Evolutionary conservation across 2,113 vertebrate genomes (phyloP), one percentile per base, ranked within the genome.

Genomic region (Cromileptes altivelis): DNA sequence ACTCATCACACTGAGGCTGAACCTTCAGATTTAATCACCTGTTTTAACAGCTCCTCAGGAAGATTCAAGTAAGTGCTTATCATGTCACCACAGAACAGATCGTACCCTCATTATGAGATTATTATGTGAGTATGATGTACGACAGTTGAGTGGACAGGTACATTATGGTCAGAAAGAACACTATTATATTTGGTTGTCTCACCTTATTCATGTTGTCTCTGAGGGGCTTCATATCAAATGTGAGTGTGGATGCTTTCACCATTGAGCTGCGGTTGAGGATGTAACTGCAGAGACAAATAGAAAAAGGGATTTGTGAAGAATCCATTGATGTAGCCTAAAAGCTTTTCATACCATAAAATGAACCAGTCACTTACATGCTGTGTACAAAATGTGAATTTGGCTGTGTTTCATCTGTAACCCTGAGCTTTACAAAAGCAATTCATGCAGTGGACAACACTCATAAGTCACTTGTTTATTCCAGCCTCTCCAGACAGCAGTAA

Each of bases 231-330:
- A 80, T 18, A 78, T 96, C 89, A 93, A 98, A 97, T 55, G 85
- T 78, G 75, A 98, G 50, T 19, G 92, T 85, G 45, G 96, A 94
- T 8, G 96, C 96, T 84, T 93, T 94, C 80, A 96, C 75, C 79
- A 95, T 67, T 0, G 65, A 90, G 77, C 94, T 89, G 21, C 83
- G 95, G 93, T 93, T 84, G 72, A 99, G 92, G 67, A 95, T 19
- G 60, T 99, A 99, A 88, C 97, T 99, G 85, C 55, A 75, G 11
- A 60, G 1, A 30, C 3, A 68, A 37, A 58, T 3, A 15, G 4
- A 4, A 23, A 27, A 62, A 8, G 4, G 0, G 13, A 62, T 4
- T 2, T 65, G 6, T 45, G 1, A 65, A 47, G 18, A 17, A 33
- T 25, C 5, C 30, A 18, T 8, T 47, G 4, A 1, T 58, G n/a